Conservation (phyloP, 2,797 vertebrate species). For the Eulemur coronatus region DNA sequence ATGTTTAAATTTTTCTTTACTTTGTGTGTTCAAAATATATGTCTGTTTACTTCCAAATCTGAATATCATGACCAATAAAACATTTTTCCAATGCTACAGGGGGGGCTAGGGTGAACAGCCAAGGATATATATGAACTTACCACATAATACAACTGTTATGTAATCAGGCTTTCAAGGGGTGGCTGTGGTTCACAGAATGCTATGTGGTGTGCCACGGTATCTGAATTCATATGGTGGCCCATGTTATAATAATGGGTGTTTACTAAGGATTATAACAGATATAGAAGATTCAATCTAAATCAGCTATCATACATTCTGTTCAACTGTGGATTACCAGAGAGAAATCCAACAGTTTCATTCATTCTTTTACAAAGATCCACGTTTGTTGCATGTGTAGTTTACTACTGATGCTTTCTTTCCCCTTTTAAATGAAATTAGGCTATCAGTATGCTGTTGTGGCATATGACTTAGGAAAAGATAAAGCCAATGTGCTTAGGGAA, state of each 20-base stretch:
- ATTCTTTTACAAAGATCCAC: conserved; percentile 33
- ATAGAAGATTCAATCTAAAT: not conserved
- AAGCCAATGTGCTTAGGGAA: conserved; percentile 39
- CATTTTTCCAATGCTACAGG: not conserved
- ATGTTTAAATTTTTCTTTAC: conserved; percentile 3
- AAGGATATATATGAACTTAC: not conserved
- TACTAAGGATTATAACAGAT: not conserved
- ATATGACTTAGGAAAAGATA: conserved; percentile 8
- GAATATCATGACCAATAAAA: not conserved
- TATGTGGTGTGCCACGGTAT: not conserved
- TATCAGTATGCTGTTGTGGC: not conserved
- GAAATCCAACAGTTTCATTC: conserved; percentile 15
- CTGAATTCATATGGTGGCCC: not conserved
- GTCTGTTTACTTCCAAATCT: conserved; percentile 1
- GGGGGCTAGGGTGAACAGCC: not conserved
- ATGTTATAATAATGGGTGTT: not conserved
- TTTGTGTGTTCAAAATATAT: conserved; percentile 17
- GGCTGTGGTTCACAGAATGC: not conserved
- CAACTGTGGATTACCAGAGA: not conserved
- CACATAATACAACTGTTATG: not conserved
- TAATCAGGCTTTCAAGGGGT: not conserved
- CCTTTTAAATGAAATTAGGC: conserved; percentile 24
- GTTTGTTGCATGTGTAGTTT: not conserved
- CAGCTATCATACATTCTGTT: not conserved
- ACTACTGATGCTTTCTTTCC: not conserved